phyloP scores from a whole-genome alignment of 2,888 invertebrate genomes.

The Heliconius ethilla region DNA sequence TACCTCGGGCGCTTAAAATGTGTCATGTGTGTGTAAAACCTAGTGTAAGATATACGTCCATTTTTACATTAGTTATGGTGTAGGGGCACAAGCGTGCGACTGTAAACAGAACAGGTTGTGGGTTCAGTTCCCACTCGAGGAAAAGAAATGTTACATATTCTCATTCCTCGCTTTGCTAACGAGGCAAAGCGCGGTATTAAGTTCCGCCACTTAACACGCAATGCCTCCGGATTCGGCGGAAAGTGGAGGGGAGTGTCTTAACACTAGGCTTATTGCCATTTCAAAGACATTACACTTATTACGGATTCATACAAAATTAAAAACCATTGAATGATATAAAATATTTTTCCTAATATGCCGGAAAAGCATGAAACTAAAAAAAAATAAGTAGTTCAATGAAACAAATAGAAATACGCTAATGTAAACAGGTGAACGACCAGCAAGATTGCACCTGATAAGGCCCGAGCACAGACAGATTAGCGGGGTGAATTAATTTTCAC shows the following conservation, averaged over 20 bases:
- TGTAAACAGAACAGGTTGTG: too few relatives aligned
- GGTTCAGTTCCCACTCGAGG: too few relatives aligned
- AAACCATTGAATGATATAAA: constrained; percentile 25
- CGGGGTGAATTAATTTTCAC: constrained; percentile 52
- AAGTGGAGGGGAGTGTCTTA: neutral
- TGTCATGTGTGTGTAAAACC: too few relatives aligned
- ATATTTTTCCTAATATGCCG: neutral
- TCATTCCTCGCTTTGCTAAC: too few relatives aligned
- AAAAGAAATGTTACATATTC: too few relatives aligned
- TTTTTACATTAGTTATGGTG: too few relatives aligned
- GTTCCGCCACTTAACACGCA: neutral
- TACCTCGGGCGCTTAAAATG: too few relatives aligned
- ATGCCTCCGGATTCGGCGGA: neutral
- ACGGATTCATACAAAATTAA: constrained; percentile 2
- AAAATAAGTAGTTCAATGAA: constrained; percentile 42
- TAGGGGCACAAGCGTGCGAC: too few relatives aligned
- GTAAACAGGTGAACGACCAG: constrained; percentile 50
- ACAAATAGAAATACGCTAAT: constrained; percentile 24
- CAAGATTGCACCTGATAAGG: constrained; percentile 56
- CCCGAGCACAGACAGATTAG: constrained; percentile 50
- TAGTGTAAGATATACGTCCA: too few relatives aligned
- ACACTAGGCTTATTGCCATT: neutral
- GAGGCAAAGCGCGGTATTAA: too few relatives aligned
- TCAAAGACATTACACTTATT: neutral
- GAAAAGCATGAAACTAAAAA: constrained; percentile 2